A percentile compares a stretch with the other conserved stretches of the same genome.
Conservation (phyloP, 2,113 vertebrate species). For the human region GRCh38 chr7:4561501-4562000, state of each 20-base stretch:
- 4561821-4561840: not conserved
- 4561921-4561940: not conserved
- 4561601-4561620: no score
- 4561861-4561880: not conserved
- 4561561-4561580: fast-evolving
- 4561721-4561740: no score
- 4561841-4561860: not conserved
- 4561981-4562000: not conserved
- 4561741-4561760: fast-evolving
- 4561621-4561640: no score
- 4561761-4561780: fast-evolving
- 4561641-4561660: no score
- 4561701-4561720: no score
- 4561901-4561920: not conserved
- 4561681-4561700: no score
- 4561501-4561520: no score
- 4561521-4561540: no score
- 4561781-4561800: no score
- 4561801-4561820: not conserved
- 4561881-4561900: not conserved
- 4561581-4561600: no score
- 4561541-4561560: no score
- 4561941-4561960: not conserved
- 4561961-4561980: not conserved
- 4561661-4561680: no score